Evolutionary conservation across 2,888 invertebrate genomes (phyloP), one percentile per base, ranked within the genome.

Genomic region (Orgyia antiqua): DNA sequence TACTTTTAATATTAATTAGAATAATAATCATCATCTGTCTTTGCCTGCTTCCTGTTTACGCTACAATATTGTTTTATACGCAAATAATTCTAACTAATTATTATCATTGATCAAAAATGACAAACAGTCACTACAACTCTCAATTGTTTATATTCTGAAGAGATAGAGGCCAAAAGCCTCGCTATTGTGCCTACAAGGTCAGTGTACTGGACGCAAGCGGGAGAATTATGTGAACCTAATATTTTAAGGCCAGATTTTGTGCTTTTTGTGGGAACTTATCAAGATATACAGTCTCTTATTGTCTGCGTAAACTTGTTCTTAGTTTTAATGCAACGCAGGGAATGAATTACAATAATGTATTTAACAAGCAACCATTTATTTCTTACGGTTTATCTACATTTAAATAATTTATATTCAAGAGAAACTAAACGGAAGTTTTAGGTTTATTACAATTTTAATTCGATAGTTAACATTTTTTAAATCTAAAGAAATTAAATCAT

Each of bases 171-270:
- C 53, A 54, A 52, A 53, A 51, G 47, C 48, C 46, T 33, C 44
- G 54, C 72, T 59, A 75, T 78, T 77, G 78, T 76, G 54, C 34
- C 51, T 51, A 57, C 80, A 83, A 82, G 79, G 80, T 82, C 78
- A 75, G 70, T 67, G 74, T 51, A 71, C 76, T 56, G 45, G 37
- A 51, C 46, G 55, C 52, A 51, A 52, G 55, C 57, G 58, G 61
- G 56, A 58, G 62, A 58, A 53, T 53, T 59, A 55, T 54, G 53
- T 50, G 56, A 60, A 45, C 56, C 3, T 20, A 57, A 57, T 46
- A 64, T 66, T 72, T 67, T 68, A 58, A 71, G 67, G 69, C 65
- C 75, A 61, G 56, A 61, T 61, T 61, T 65, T 62, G 46, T 56
- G 41, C 45, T 39, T 42, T 48, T 51, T 58, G 60, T 67, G 62